Conservation (phyloP, 2,888 invertebrate genomes). For the Anodontia alba region DNA sequence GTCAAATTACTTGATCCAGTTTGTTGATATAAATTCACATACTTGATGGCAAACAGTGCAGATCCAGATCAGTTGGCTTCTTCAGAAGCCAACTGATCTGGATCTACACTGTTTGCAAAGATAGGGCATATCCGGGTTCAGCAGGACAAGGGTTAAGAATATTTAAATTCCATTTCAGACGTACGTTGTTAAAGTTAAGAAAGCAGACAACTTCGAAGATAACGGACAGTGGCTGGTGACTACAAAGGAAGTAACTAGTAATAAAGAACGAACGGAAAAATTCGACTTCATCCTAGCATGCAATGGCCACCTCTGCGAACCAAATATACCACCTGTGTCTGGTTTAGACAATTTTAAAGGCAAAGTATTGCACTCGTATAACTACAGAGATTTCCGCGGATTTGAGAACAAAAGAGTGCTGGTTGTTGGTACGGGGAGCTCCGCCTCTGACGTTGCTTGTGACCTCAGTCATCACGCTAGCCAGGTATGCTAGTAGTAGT, state of each 20-base stretch:
- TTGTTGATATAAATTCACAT: too few relatives aligned
- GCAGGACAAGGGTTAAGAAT: too few relatives aligned
- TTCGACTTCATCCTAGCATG: slow-evolving; percentile 72
- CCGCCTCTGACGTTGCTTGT: slow-evolving; percentile 52
- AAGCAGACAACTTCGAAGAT: slow-evolving; percentile 67
- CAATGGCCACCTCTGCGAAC: slow-evolving; percentile 66
- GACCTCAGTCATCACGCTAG: slow-evolving; percentile 54
- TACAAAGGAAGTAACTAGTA: slow-evolving; percentile 66
- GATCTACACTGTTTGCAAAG: too few relatives aligned
- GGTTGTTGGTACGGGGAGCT: slow-evolving; percentile 50
- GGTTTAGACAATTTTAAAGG: slow-evolving; percentile 65
- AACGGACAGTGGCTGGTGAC: slow-evolving; percentile 74
- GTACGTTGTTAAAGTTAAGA: slow-evolving; percentile 33
- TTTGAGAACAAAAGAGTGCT: slow-evolving; percentile 45
- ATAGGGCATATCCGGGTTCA: too few relatives aligned
- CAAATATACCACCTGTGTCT: slow-evolving; percentile 55
- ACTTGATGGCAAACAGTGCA: too few relatives aligned
- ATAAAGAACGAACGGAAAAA: slow-evolving; percentile 42
- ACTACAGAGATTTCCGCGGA: slow-evolving; percentile 48
- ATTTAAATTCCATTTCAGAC: neutral
- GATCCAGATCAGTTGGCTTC: too few relatives aligned
- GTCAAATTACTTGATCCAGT: too few relatives aligned
- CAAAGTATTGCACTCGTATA: slow-evolving; percentile 51
- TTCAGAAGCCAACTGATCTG: too few relatives aligned
- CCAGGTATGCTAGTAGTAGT: too few relatives aligned